Evolutionary conservation across 2,797 vertebrate genomes (phyloP), one percentile per base, ranked within the genome.

Genomic region (Malurus splendens): DNA sequence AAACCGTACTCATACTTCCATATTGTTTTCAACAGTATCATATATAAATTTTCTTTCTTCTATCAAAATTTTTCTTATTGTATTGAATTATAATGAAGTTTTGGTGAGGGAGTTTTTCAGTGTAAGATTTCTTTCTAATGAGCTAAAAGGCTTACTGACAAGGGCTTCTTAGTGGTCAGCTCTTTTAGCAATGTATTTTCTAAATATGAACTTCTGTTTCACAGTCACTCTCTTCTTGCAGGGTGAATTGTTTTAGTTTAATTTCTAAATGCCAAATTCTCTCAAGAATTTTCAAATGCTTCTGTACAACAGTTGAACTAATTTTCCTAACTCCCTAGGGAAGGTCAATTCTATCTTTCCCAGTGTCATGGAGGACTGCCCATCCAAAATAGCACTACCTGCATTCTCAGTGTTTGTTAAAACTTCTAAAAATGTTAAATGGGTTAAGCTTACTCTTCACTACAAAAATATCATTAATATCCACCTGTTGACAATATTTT

Each of bases 231-330:
- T 87, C 76, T 92, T 81, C 82, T 95, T 95, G 72, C 83, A 92
- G 84, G 76, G 56, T 93, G 75, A 96, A 91, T 79, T 87, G 81
- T 78, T 94, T 82, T 79, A 93, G 72, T 96, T 95, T 94, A 88
- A 95, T 95, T 96, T 95, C 88, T 90, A 95, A 96, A 96, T 93
- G 87, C 89, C 90, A 94, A 64, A 92, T 90, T 94, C 73, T 93
- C 60, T 93, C 77, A 96, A 90, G 92, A 94, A 95, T 91, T 94
- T 73, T 82, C 55, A 91, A 91, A 83, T 52, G 22, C 41, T 90
- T 87, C 78, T 68, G 14, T 75, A 61, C 33, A 75, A 76, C 36
- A 86, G 61, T 24, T 86, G 45, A 90, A 89, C 44, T 89, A 38
- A 82, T 87, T 70, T 91, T 60, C 22, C 24, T 74, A 52, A 68